A percentile compares a stretch with the other conserved stretches of the same genome.
Evolutionary conservation across 1,140 invertebrate genomes (phyloP).

Genomic region (Scaptomyza montana): DNA sequence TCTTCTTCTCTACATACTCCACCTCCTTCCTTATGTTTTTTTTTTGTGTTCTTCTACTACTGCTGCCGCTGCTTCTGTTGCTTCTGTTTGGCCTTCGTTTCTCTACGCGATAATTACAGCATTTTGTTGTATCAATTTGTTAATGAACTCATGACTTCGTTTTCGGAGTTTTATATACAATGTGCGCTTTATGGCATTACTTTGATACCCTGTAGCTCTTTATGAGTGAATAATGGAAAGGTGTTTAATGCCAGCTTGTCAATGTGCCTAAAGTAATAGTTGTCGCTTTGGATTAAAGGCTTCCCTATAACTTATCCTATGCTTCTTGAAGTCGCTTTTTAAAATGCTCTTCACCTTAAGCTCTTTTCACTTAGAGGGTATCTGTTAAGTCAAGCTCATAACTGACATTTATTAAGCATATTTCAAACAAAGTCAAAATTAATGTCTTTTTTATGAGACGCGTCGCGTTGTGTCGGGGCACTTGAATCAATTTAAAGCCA

Average conservation of each 20-base stretch:
- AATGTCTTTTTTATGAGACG: slow-evolving; percentile 79
- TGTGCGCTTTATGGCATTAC: slow-evolving; percentile 41
- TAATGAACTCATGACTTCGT: slow-evolving; percentile 69
- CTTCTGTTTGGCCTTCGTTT: slow-evolving; percentile 51
- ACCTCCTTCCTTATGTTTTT: slow-evolving; percentile 2
- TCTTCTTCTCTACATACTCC: neutral
- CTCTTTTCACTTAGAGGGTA: slow-evolving; percentile 9
- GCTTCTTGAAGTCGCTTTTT: no score
- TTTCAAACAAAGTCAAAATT: slow-evolving; percentile 75
- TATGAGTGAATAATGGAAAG: no score
- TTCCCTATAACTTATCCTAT: no score
- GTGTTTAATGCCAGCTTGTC: no score
- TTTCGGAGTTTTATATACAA: slow-evolving; percentile 41
- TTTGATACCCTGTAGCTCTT: slow-evolving; percentile 21
- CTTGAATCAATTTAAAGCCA: slow-evolving; percentile 66
- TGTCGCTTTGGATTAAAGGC: no score
- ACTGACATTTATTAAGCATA: slow-evolving; percentile 39
- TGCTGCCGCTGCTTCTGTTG: slow-evolving; percentile 6
- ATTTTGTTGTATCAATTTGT: slow-evolving; percentile 81
- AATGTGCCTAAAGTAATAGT: no score
- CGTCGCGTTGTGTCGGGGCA: slow-evolving; percentile 48
- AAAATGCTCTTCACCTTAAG: no score
- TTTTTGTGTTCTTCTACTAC: slow-evolving; percentile 3
- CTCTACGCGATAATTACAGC: slow-evolving; percentile 73
- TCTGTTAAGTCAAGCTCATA: neutral